These are phyloP conservation scores for Loris lydekkerianus DNA, from an alignment of 2,797 vertebrate genomes.

Conservation along the genomic window DNA sequence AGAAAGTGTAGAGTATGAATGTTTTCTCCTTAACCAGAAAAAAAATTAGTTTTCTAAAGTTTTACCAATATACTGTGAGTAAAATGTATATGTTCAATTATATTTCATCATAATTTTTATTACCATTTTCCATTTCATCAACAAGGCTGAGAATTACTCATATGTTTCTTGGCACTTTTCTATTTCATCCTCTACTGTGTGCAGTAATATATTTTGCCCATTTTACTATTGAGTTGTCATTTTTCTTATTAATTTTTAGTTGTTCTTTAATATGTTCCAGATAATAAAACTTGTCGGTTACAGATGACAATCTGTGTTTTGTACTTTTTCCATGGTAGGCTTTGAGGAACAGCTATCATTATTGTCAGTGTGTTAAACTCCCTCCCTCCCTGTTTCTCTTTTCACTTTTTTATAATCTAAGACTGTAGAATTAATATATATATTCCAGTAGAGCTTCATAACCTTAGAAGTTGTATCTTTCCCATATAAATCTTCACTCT, in stretches of 20 bases:
- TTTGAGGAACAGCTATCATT: background rate
- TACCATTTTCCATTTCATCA: background rate
- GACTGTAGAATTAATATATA: background rate
- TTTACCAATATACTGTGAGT: background rate
- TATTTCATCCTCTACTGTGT: background rate
- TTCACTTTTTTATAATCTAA: conserved; percentile 11
- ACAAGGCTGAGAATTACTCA: background rate
- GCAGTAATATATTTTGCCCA: background rate
- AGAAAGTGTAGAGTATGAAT: background rate
- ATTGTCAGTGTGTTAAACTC: background rate
- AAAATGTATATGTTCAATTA: background rate
- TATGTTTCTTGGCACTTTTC: background rate
- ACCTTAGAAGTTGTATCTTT: background rate
- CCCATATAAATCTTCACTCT: background rate
- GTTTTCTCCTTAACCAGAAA: conserved; percentile 31
- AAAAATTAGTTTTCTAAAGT: background rate
- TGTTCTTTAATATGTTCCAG: background rate
- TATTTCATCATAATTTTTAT: background rate
- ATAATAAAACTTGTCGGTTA: background rate
- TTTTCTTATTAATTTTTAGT: background rate
- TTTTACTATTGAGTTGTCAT: background rate
- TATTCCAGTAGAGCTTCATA: background rate
- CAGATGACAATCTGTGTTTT: background rate
- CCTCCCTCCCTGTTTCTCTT: background rate
- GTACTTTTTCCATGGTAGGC: background rate